Percentiles rank a stretch among this genome's conserved stretches.
These are phyloP conservation scores for Sitta europaea DNA, from an alignment of 2,113 vertebrate genomes.

Conservation along the genomic window DNA sequence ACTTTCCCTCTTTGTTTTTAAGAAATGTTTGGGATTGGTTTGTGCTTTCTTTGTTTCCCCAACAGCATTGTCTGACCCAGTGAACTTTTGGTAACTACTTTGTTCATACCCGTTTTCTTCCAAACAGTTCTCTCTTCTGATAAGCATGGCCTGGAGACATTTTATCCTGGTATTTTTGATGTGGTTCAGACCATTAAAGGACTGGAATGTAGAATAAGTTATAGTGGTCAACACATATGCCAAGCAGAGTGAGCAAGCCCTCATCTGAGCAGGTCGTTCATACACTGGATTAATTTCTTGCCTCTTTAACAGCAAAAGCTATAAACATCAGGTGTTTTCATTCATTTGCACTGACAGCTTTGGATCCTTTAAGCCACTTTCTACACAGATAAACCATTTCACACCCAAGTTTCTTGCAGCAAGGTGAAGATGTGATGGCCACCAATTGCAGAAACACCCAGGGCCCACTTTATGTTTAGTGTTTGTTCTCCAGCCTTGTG, in stretches of 20 bases:
- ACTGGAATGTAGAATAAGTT: not conserved
- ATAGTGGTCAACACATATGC: not conserved
- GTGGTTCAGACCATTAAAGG: not conserved
- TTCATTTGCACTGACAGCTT: not conserved
- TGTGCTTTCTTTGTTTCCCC: not conserved
- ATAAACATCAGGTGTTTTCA: accelerated
- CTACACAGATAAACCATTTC: not conserved
- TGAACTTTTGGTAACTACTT: not conserved
- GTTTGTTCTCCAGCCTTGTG: not conserved
- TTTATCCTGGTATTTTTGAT: not conserved
- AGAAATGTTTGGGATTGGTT: not conserved
- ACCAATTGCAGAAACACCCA: not conserved
- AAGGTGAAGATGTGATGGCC: accelerated
- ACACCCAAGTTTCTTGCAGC: accelerated
- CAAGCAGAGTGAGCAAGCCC: not conserved
- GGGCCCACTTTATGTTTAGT: accelerated
- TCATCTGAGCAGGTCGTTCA: not conserved
- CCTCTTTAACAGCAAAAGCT: not conserved
- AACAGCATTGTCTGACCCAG: not conserved
- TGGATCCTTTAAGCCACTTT: not conserved
- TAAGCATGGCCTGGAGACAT: not conserved
- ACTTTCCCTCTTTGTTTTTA: not conserved
- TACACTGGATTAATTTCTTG: not conserved
- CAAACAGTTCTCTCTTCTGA: not conserved
- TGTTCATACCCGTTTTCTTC: not conserved